phyloP scores from a whole-genome alignment of 2,797 vertebrate species.

The Oophaga sylvatica region DNA sequence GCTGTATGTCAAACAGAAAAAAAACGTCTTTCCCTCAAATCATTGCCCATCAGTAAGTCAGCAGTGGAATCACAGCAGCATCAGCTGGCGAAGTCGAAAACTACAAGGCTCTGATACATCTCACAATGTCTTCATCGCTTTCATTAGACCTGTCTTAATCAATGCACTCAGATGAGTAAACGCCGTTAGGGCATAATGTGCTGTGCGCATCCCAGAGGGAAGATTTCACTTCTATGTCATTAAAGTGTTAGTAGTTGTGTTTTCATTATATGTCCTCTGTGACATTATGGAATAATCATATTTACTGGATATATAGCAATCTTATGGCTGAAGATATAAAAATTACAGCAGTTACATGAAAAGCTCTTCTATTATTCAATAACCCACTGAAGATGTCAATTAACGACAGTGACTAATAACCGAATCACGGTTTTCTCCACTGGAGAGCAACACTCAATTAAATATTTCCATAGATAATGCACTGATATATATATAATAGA shows the following conservation, averaged over 20 bases:
- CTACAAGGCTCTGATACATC: neutral
- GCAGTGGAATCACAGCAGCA: conserved; percentile 52
- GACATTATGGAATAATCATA: conserved; percentile 40
- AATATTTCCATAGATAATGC: neutral
- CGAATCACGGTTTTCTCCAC: neutral
- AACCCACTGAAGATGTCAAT: neutral
- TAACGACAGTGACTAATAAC: neutral
- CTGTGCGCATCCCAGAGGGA: neutral
- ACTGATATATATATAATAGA: neutral
- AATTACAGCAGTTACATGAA: neutral
- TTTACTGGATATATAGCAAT: conserved; percentile 13
- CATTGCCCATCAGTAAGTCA: neutral
- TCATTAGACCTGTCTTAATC: conserved; percentile 46
- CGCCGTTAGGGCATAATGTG: neutral
- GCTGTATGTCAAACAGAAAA: conserved; percentile 47
- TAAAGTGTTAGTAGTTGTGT: conserved; percentile 31
- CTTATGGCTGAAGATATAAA: neutral
- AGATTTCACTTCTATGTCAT: conserved; percentile 14
- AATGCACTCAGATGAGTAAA: conserved; percentile 27
- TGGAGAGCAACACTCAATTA: neutral
- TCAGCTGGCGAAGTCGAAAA: conserved; percentile 24
- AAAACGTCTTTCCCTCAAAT: conserved; percentile 14
- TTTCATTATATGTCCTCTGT: conserved; percentile 41
- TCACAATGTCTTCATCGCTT: conserved; percentile 6
- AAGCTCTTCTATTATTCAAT: neutral